Percentiles rank a stretch among this genome's conserved stretches.
phyloP scores from a whole-genome alignment of 2,797 vertebrate species.

The Galago senegalensis region DNA sequence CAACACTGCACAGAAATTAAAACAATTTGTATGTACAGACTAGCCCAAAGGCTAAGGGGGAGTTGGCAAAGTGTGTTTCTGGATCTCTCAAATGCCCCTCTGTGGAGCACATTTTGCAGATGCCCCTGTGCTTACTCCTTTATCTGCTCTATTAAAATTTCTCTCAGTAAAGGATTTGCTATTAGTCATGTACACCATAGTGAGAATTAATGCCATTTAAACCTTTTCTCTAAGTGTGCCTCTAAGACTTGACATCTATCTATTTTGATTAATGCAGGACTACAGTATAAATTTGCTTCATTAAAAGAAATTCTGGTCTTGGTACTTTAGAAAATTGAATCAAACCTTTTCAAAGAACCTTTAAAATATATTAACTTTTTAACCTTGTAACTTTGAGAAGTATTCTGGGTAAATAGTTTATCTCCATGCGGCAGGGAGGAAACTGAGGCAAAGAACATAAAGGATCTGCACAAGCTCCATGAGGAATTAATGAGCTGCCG shows the following conservation, averaged over 20 bases:
- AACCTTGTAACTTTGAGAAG: conserved; percentile 5
- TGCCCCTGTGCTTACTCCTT: not conserved
- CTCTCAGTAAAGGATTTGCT: not conserved
- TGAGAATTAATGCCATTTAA: not conserved
- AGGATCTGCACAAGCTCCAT: not conserved
- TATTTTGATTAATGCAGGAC: not conserved
- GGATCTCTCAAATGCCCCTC: not conserved
- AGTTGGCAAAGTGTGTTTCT: not conserved
- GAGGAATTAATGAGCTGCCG: not conserved
- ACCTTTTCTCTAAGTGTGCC: not conserved
- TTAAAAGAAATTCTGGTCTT: conserved; percentile 52
- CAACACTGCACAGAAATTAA: not conserved
- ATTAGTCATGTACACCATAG: not conserved
- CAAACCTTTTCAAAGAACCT: conserved; percentile 35
- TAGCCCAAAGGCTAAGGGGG: not conserved
- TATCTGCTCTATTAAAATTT: not conserved
- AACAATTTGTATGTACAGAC: not conserved
- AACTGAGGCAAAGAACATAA: not conserved
- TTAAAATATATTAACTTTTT: conserved; percentile 15
- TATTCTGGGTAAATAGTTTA: not conserved
- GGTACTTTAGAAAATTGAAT: not conserved
- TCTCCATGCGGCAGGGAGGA: not conserved
- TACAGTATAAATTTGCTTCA: not conserved
- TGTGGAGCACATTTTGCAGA: not conserved
- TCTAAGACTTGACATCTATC: not conserved